Conservation (phyloP, 1,140 invertebrate genomes). For the Hyles vespertilio region DNA sequence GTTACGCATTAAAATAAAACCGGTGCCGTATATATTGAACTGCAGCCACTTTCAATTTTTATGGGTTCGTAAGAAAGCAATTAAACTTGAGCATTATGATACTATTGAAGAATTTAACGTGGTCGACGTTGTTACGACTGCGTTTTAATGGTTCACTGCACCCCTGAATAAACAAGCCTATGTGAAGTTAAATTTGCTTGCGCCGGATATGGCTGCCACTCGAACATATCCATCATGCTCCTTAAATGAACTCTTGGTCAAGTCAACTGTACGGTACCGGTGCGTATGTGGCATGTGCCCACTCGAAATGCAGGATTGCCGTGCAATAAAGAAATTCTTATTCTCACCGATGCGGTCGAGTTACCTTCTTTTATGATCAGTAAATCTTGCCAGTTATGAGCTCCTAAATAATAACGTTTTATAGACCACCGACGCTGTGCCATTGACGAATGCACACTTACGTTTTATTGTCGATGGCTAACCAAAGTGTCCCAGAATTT, state of each 20-base stretch:
- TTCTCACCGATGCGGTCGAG: constrained; percentile 43
- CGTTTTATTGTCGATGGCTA: constrained; percentile 53
- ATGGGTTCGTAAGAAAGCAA: constrained; percentile 69
- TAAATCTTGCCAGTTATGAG: constrained; percentile 67
- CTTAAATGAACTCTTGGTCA: constrained; percentile 47
- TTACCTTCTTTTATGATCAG: constrained; percentile 56
- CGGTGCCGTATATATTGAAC: constrained; percentile 47
- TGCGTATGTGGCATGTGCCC: constrained; percentile 5
- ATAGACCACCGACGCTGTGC: constrained; percentile 50
- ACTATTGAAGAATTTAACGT: constrained; percentile 71
- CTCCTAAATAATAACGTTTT: constrained; percentile 72
- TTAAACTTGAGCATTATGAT: constrained; percentile 70
- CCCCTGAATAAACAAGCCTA: constrained; percentile 71
- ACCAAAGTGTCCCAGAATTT: constrained; percentile 51
- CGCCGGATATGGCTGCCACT: constrained; percentile 68
- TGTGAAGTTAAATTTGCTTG: constrained; percentile 70
- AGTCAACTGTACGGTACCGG: constrained; percentile 24
- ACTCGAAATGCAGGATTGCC: constrained; percentile 18
- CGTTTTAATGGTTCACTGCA: constrained; percentile 71
- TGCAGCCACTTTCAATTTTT: constrained; percentile 57
- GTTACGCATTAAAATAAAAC: constrained; percentile 44
- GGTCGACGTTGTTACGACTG: constrained; percentile 54
- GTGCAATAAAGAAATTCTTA: constrained; percentile 34
- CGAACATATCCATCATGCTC: constrained; percentile 62
- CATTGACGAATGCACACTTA: constrained; percentile 62